Evolutionary conservation across 2,888 invertebrate genomes (phyloP).

Genomic region (Galeruca laticollis): DNA sequence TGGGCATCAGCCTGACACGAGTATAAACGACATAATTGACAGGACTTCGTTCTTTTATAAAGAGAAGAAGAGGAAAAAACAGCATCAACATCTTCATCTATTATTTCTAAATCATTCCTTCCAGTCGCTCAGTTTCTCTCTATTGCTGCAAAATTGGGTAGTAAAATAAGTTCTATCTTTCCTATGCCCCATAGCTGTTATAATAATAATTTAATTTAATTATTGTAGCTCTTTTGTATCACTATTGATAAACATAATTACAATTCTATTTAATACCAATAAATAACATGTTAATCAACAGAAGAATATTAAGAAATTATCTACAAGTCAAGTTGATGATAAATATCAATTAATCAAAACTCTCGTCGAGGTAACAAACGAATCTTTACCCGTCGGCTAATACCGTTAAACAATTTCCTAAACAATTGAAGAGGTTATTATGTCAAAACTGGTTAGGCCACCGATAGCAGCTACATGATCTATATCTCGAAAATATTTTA

Average conservation of each 20-base stretch:
- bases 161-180: no score
- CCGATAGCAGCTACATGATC: conserved; percentile 33
- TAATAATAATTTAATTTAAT: no score
- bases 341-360: conserved; percentile 14
- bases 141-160: no score
- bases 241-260: no score
- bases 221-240: not conserved
- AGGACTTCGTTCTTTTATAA: no score
- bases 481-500: conserved; percentile 3
- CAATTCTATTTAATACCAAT: not conserved
- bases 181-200: no score
- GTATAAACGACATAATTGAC: no score
- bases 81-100: no score
- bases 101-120: no score
- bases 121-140: no score
- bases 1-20: no score
- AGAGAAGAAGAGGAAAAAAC: no score
- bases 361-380: conserved; percentile 1
- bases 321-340: conserved; percentile 6
- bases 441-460: conserved; percentile 48
- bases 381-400: conserved; percentile 13
- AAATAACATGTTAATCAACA: conserved; percentile 9
- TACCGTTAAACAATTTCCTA: conserved; percentile 33
- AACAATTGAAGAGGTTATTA: conserved; percentile 48
- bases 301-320: conserved; percentile 8